Evolutionary conservation across 2,113 vertebrate genomes (phyloP), one percentile per base, ranked within the genome.

Genomic region (Octodon degus): DNA sequence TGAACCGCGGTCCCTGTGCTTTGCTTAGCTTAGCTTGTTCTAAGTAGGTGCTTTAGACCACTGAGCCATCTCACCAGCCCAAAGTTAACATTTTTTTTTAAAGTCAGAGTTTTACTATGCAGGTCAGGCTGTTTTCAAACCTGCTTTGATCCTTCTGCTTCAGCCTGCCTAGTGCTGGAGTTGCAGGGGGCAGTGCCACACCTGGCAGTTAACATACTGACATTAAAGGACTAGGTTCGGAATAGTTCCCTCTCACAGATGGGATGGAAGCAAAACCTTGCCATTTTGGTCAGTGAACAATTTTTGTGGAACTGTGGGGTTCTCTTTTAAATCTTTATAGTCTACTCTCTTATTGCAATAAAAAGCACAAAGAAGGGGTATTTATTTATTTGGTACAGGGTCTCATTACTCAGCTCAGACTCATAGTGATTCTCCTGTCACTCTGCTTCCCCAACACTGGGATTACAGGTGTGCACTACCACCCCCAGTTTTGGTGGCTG

Each of bases 301-400:
- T 65, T 94, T 86, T 55, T 92, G 88, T n/a, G 8, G n/a, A 91
- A 83, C 67, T 34, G 32, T 0, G n/a, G 70, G 11, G 34, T 62
- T 82, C 12, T 96, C 70, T 90, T 95, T 81, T 60, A 86, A 89
- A 72, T 68, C 32, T 19, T 83, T 63, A 81, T 13, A 50, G n/a
- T 40, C 60, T 27, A 53, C 25, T 53, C 85, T 95, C 83, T 34
- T 24, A 86, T 3, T 40, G 30, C 43, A 76, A 37, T 62, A 47
- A 89, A 90, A 77, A 80, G 9, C 47, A 65, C 10, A 34, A 19
- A 58, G 17, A 58, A 58, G 17, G 2, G 50, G 4, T 58, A 55
- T 58, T 58, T 55, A 55, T 55, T 55, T 58, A 58, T 58, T 58
- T 58, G 55, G 55, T 19, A 58, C 55, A 58, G 55, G 55, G 55